Percentiles rank a stretch among this genome's conserved stretches.
Conservation (phyloP, 2,797 vertebrate genomes). For the Chrysolophus pictus region DNA sequence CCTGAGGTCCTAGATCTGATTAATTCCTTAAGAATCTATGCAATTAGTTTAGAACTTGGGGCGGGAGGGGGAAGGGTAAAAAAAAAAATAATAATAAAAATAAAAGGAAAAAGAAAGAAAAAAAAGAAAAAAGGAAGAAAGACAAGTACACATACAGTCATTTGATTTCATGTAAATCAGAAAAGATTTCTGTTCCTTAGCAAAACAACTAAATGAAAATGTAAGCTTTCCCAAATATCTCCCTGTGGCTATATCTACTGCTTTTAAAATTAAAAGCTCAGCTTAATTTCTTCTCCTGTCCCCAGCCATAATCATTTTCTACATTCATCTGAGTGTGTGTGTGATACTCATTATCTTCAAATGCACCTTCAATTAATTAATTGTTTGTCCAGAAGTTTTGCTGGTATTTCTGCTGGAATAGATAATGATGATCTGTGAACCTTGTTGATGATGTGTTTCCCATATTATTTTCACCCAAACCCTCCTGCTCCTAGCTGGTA, state of each 20-base stretch:
- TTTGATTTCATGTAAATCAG: not conserved
- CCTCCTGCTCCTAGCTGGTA: not conserved
- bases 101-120: not conserved
- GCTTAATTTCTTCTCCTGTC: not conserved
- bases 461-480: not conserved
- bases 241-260: not conserved
- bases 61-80: too few species aligned
- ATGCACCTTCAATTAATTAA: not conserved
- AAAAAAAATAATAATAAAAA: not conserved
- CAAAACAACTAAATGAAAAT: not conserved
- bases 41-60: not conserved
- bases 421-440: not conserved
- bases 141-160: not conserved
- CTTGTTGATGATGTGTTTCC: not conserved
- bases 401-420: not conserved
- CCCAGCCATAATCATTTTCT: not conserved
- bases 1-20: not conserved
- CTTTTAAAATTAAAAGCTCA: not conserved
- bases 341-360: not conserved
- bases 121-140: not conserved
- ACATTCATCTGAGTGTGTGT: not conserved
- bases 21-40: not conserved
- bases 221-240: not conserved
- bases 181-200: not conserved
- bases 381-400: not conserved